Evolutionary conservation across 2,113 vertebrate genomes (phyloP).

Genomic region (Aegotheles bennettii): DNA sequence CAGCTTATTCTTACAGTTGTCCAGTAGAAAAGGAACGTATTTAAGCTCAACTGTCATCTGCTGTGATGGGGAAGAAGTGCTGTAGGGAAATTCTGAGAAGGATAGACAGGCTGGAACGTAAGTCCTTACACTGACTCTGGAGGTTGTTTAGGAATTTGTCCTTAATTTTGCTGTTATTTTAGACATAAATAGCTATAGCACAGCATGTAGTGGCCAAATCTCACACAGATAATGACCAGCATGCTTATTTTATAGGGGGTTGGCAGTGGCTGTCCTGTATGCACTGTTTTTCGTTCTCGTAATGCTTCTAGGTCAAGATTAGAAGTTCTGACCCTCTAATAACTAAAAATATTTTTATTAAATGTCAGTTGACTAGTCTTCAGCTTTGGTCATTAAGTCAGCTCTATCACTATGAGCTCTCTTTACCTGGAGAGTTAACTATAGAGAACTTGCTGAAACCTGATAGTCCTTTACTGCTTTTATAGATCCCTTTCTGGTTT

Average conservation of each 20-base stretch:
- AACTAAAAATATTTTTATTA: background rate
- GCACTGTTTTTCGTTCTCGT: background rate
- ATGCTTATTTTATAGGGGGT: background rate
- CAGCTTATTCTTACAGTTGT: background rate
- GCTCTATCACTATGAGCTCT: background rate
- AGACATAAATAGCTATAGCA: background rate
- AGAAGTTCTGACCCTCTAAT: background rate
- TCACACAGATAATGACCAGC: background rate
- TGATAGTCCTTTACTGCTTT: background rate
- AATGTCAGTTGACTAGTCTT: background rate
- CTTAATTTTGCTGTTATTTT: background rate
- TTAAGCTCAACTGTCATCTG: background rate
- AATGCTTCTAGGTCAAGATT: background rate
- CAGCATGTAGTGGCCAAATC: background rate
- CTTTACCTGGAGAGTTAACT: background rate
- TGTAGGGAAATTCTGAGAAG: background rate
- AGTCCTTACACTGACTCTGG: background rate
- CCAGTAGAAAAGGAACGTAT: background rate
- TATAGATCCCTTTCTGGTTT: background rate
- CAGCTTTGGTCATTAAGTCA: background rate
- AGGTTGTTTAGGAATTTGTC: background rate
- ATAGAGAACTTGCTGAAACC: background rate
- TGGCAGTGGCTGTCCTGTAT: background rate
- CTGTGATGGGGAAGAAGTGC: background rate
- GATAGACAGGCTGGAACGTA: background rate